Percentiles rank a stretch among this genome's conserved stretches.
Evolutionary conservation across 2,888 invertebrate genomes (phyloP).

Genomic region (Prenolepis imparis): DNA sequence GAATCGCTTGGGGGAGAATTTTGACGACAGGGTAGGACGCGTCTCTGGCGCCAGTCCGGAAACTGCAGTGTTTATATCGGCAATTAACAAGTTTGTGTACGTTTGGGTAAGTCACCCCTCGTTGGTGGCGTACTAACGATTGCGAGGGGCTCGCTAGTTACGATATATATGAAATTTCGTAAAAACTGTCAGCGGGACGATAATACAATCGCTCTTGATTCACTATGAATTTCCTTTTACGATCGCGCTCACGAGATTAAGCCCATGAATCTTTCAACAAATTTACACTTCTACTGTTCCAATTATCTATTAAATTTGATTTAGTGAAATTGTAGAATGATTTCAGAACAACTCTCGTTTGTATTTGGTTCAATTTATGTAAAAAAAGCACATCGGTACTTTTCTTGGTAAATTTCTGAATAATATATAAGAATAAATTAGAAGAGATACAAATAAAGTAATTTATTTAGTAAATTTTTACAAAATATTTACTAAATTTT

Average conservation of each 20-base stretch:
- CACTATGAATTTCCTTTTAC: conserved; percentile 40
- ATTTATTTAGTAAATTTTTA: conserved; percentile 17
- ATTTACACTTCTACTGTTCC: background rate
- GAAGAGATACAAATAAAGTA: background rate
- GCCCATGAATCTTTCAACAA: conserved; percentile 34
- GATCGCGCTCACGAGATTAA: conserved; percentile 62
- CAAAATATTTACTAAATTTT: background rate
- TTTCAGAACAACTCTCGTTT: background rate
- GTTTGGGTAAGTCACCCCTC: conserved; percentile 65
- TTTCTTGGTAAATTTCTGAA: too few relatives aligned
- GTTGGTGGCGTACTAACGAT: conserved; percentile 70
- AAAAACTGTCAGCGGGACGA: conserved; percentile 62
- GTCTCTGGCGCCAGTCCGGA: conserved; percentile 73
- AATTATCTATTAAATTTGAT: background rate
- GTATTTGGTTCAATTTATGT: background rate
- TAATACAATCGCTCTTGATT: conserved; percentile 50
- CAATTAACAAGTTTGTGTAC: conserved; percentile 81
- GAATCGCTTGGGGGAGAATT: conserved; percentile 55
- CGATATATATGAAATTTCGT: conserved; percentile 72
- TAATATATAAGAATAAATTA: background rate
- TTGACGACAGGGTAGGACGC: conserved; percentile 53
- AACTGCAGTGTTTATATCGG: conserved; percentile 80
- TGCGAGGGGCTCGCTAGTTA: conserved; percentile 54
- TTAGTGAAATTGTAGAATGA: background rate
- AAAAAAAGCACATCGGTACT: background rate